These are phyloP conservation scores for Dolichotis patagonum DNA, from an alignment of 2,113 vertebrate genomes.

Conservation along the genomic window DNA sequence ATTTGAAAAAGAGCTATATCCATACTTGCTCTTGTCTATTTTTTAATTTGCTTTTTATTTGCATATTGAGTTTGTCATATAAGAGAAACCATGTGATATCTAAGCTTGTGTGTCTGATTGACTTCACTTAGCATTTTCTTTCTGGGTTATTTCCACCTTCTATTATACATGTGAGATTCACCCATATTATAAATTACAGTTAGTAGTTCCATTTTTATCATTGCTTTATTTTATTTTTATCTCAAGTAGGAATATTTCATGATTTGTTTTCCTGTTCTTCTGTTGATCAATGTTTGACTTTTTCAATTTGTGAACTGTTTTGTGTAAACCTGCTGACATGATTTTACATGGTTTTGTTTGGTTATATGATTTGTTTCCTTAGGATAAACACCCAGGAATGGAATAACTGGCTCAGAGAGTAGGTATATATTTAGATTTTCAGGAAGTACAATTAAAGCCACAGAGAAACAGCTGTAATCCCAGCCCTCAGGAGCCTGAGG, in stretches of 20 bases:
- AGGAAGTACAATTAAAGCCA: conserved; percentile 47
- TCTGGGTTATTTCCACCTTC: not conserved
- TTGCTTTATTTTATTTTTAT: not conserved
- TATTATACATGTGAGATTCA: conserved; percentile 9
- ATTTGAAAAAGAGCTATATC: not conserved
- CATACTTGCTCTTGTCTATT: not conserved
- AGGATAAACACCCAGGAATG: not conserved
- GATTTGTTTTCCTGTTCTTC: not conserved
- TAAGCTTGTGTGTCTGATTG: not conserved
- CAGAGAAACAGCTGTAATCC: too few species aligned
- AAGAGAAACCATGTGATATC: not conserved
- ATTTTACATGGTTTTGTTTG: not conserved
- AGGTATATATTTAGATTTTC: conserved; percentile 23
- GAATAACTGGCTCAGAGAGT: not conserved
- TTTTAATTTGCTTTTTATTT: not conserved
- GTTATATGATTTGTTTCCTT: conserved; percentile 20
- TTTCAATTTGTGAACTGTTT: not conserved
- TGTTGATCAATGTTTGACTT: not conserved
- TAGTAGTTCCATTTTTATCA: not conserved
- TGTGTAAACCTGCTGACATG: conserved; percentile 5
- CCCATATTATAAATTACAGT: not conserved
- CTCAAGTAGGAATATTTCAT: not conserved
- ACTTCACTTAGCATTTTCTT: not conserved
- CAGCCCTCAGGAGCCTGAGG: too few species aligned
- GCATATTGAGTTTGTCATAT: not conserved